Evolutionary conservation across 2,797 vertebrate genomes (phyloP).

Genomic region (Sardinella longiceps): DNA sequence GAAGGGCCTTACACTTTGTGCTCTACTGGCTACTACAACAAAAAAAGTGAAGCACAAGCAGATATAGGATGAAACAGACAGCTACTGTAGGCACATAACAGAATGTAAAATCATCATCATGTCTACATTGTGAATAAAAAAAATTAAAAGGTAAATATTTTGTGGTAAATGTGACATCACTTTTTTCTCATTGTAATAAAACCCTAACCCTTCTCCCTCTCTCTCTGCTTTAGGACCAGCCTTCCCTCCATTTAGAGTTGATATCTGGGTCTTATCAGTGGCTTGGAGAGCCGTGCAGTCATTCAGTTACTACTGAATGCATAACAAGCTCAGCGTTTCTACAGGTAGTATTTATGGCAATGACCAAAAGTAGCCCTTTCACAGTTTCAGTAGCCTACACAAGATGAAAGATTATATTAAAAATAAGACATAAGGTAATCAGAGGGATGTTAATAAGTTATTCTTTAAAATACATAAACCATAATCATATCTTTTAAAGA

Average conservation of each 20-base stretch:
- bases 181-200: neutral
- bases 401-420: too few relatives aligned
- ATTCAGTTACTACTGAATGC: constrained; percentile 39
- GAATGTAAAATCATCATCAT: neutral
- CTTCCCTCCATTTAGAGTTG: constrained; percentile 44
- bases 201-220: too few relatives aligned
- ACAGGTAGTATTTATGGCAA: neutral
- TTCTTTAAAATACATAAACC: neutral
- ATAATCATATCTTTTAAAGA: too few relatives aligned
- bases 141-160: neutral
- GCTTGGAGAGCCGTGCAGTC: constrained; percentile 46
- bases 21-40: too few relatives aligned
- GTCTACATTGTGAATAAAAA: neutral
- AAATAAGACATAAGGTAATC: too few relatives aligned
- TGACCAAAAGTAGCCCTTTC: too few relatives aligned
- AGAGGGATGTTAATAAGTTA: neutral
- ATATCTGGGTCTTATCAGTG: constrained; percentile 57
- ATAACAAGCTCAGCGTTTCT: constrained; percentile 19
- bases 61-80: too few relatives aligned
- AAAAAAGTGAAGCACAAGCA: too few relatives aligned
- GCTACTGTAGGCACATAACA: too few relatives aligned
- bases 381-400: too few relatives aligned
- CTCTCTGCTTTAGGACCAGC: neutral
- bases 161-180: neutral
- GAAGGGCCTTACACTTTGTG: too few relatives aligned